Conservation (phyloP, 2,113 vertebrate species). For the Desmodus rotundus region DNA sequence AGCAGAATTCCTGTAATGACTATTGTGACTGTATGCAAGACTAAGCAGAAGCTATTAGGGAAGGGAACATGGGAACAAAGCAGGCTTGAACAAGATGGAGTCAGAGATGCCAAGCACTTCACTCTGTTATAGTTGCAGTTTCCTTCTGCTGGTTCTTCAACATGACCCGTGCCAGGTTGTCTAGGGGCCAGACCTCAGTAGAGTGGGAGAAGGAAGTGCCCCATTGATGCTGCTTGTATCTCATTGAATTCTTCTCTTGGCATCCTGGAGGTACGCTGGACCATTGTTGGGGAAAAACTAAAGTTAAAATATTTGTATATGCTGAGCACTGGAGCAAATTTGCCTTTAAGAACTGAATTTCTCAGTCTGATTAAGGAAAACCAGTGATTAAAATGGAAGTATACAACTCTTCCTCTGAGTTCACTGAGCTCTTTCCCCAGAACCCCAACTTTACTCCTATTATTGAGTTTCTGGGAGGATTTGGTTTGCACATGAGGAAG, state of each 20-base stretch:
- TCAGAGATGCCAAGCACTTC: background rate
- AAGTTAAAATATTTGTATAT: background rate
- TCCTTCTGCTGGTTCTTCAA: background rate
- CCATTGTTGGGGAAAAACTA: accelerated
- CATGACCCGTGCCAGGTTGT: background rate
- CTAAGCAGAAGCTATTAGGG: background rate
- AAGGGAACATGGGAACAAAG: background rate
- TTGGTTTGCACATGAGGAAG: background rate
- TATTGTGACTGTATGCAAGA: background rate
- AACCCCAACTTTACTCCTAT: background rate
- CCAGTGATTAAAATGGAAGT: background rate
- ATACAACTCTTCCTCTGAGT: background rate
- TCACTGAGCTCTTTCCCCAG: background rate
- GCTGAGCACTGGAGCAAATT: background rate
- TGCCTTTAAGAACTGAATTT: background rate
- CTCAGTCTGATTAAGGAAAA: background rate
- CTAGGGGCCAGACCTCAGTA: background rate
- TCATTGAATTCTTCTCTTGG: background rate
- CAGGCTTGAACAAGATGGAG: background rate
- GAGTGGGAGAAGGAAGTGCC: accelerated
- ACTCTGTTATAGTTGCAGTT: background rate
- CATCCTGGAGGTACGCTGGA: background rate
- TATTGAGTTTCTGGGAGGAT: background rate
- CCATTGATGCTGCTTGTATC: background rate
- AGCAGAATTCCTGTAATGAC: background rate